Conservation (phyloP, 1,140 invertebrate species). For the Daktulosphaira vitifoliae region DNA sequence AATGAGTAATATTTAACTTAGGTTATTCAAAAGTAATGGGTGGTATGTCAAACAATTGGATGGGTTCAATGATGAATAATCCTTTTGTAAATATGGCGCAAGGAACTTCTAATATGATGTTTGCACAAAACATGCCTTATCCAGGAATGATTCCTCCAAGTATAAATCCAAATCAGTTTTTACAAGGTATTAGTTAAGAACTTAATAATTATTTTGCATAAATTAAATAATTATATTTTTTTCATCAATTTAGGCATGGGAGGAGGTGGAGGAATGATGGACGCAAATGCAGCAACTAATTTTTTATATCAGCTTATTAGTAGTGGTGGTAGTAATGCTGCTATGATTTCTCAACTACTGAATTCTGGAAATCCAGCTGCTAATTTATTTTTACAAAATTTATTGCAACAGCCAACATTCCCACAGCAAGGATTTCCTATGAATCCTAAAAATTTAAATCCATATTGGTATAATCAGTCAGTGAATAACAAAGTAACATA, state of each 20-base stretch:
- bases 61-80: constrained; percentile 20
- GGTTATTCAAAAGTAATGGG: constrained; percentile 20
- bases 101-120: constrained; percentile 31
- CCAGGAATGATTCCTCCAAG: constrained; percentile 26
- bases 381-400: constrained; percentile 10
- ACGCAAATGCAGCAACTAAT: constrained; percentile 22
- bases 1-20: no score
- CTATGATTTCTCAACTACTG: constrained; percentile 7
- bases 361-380: constrained; percentile 15
- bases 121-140: constrained; percentile 26
- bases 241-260: constrained; percentile 1
- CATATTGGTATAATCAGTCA: constrained; percentile 19
- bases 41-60: constrained; percentile 17
- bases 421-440: constrained; percentile 20
- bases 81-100: constrained; percentile 25
- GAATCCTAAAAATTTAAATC: constrained; percentile 20
- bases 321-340: constrained; percentile 25
- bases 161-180: constrained; percentile 25
- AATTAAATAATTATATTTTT: no score
- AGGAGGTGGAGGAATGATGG: constrained; percentile 16
- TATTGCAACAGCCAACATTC: constrained; percentile 25
- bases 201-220: no score
- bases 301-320: constrained; percentile 24
- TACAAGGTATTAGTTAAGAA: constrained; percentile 13
- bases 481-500: constrained; percentile 24